These are phyloP conservation scores for Poecilus cupreus DNA, from an alignment of 2,888 invertebrate species.

Conservation along the genomic window DNA sequence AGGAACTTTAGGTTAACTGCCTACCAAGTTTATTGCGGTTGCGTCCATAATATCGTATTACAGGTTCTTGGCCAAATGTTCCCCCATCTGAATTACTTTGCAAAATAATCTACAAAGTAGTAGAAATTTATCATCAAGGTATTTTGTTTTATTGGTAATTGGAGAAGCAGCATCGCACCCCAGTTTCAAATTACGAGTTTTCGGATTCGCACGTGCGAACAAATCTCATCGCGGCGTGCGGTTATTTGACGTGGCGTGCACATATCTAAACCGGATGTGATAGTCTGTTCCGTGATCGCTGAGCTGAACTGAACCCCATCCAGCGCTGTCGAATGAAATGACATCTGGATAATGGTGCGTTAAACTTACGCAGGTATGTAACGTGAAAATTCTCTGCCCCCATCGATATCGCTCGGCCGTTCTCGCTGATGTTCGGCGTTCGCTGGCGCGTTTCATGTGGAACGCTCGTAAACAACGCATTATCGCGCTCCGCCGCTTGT, in stretches of 20 bases:
- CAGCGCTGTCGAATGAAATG: slow-evolving; percentile 34
- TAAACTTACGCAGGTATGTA: slow-evolving; percentile 43
- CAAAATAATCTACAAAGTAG: background rate
- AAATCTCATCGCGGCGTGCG: background rate
- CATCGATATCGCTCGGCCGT: background rate
- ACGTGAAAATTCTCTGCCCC: background rate
- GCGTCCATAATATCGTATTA: slow-evolving; percentile 27
- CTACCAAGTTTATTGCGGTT: slow-evolving; percentile 34
- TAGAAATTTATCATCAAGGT: background rate
- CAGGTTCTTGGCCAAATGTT: slow-evolving; percentile 34
- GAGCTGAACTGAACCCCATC: slow-evolving; percentile 22
- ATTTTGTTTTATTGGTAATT: background rate
- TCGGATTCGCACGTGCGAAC: background rate
- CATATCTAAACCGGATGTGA: slow-evolving; percentile 17
- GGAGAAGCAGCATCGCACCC: background rate
- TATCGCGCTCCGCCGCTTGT: slow-evolving; percentile 47
- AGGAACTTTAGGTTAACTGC: slow-evolving; percentile 23
- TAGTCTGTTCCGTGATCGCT: slow-evolving; percentile 31
- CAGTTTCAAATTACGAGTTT: background rate
- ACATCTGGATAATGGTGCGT: slow-evolving; percentile 44
- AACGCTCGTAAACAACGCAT: slow-evolving; percentile 50
- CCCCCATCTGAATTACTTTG: background rate
- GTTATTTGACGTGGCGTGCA: slow-evolving; percentile 13
- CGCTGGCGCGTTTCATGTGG: slow-evolving; percentile 41
- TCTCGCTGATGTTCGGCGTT: background rate